Evolutionary conservation across 2,888 invertebrate genomes (phyloP), one percentile per base, ranked within the genome.

Genomic region (Charanyca ferruginea): DNA sequence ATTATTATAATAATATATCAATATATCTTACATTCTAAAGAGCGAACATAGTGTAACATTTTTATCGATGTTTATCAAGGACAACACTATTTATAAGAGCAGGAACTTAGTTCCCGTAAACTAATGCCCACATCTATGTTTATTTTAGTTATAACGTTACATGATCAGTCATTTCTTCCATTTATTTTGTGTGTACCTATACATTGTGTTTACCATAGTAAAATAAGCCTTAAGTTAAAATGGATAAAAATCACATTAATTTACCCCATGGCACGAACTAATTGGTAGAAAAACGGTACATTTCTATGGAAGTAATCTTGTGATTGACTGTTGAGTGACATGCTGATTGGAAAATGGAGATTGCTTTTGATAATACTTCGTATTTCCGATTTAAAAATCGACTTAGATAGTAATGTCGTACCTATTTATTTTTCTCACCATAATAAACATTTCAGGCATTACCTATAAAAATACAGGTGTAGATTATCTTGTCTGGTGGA

Each of bases 101-200:
- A 65, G 35, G 44, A 77, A 73, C 70, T 74, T 65, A 81, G 66
- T 42, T 62, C 38, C 60, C 55, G 64, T 66, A 49, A 61, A 64
- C 64, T 42, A 62, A 64, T 65, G 48, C 35, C 52, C 57, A 64
- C 49, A 58, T 66, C 28, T 62, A 51, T 66, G 64, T 67, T 69
- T 61, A 48, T 45, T 54, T 59, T 73, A 55, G 64, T 51, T 32
- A 53, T 25, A 44, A 59, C n/a, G 23, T 51, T 64, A 69, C 20
- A 58, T 41, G 20, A 57, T 48, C 16, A 35, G 51, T 62, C 38
- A 38, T 16, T 54, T 32, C 20, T 28, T 18, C 3, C 5, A 38
- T 41, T 49, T 55, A 38, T 66, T 48, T 41, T n/a, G 9, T 2
- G 22, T n/a, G 11, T 16, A n/a, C n/a, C n/a, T n/a, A n/a, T n/a